Conservation (phyloP, 1,140 invertebrate genomes). For the Pentalonia nigronervosa region DNA sequence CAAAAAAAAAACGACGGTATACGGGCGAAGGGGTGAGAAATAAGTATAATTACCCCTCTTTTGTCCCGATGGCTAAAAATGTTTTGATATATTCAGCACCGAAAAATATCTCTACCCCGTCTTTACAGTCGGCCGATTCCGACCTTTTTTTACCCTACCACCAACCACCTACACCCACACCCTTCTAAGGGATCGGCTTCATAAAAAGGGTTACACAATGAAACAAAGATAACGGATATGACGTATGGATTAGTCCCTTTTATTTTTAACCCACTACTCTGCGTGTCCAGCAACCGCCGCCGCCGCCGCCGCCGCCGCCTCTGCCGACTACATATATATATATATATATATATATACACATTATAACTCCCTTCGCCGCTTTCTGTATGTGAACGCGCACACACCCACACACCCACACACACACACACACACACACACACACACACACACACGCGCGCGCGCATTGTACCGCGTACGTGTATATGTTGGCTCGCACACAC, state of each 20-base stretch:
- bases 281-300: neutral
- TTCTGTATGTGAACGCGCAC: neutral
- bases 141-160: conserved; percentile 57
- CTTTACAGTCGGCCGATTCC: conserved; percentile 58
- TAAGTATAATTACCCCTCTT: conserved; percentile 58
- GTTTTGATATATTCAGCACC: conserved; percentile 58
- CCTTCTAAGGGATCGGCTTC: conserved; percentile 57
- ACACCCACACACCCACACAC: neutral
- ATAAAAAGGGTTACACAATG: conserved; percentile 58
- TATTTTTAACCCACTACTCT: conserved; percentile 56
- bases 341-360: neutral
- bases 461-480: neutral
- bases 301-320: neutral
- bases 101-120: conserved; percentile 58
- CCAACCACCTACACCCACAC: neutral
- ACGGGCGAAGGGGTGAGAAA: conserved; percentile 54
- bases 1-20: conserved; percentile 53
- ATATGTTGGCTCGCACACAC: neutral
- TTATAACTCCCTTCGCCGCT: conserved; percentile 7
- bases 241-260: conserved; percentile 58
- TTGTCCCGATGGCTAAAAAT: conserved; percentile 58
- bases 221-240: conserved; percentile 58
- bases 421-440: neutral
- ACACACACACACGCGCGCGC: no score
- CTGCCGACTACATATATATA: neutral